phyloP scores from a whole-genome alignment of 2,888 invertebrate species.

The Choristoneura rosaceana region DNA sequence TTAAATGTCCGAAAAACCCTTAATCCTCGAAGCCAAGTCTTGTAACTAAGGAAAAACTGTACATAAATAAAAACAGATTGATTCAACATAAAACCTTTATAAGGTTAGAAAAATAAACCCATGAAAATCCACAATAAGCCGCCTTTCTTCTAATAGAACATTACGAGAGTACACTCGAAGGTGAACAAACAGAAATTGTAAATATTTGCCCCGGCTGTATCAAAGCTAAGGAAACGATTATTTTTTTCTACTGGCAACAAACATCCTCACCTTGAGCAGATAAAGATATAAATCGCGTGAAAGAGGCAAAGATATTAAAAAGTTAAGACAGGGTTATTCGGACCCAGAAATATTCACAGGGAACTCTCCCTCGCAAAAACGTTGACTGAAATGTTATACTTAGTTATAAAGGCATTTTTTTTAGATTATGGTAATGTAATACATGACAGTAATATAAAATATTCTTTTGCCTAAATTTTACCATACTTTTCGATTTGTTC shows the following conservation, averaged over 20 bases:
- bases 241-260: constrained; percentile 34
- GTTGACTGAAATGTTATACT: too few relatives aligned
- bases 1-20: neutral
- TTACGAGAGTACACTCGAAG: constrained; percentile 8
- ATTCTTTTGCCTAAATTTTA: too few relatives aligned
- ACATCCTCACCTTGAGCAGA: constrained; percentile 23
- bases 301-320: constrained; percentile 14
- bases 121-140: constrained; percentile 5
- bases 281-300: constrained; percentile 25
- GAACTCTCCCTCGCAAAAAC: too few relatives aligned
- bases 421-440: too few relatives aligned
- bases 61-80: neutral
- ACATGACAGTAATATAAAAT: too few relatives aligned
- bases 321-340: constrained; percentile 9
- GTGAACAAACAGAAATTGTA: constrained; percentile 21
- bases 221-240: constrained; percentile 28
- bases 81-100: neutral
- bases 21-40: neutral
- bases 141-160: constrained; percentile 9
- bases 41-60: neutral
- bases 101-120: neutral
- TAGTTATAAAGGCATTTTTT: too few relatives aligned
- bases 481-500: too few relatives aligned
- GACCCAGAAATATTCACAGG: too few relatives aligned
- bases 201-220: constrained; percentile 30